Evolutionary conservation across 2,113 vertebrate genomes (phyloP).

Genomic region (Nerophis lumbriciformis): DNA sequence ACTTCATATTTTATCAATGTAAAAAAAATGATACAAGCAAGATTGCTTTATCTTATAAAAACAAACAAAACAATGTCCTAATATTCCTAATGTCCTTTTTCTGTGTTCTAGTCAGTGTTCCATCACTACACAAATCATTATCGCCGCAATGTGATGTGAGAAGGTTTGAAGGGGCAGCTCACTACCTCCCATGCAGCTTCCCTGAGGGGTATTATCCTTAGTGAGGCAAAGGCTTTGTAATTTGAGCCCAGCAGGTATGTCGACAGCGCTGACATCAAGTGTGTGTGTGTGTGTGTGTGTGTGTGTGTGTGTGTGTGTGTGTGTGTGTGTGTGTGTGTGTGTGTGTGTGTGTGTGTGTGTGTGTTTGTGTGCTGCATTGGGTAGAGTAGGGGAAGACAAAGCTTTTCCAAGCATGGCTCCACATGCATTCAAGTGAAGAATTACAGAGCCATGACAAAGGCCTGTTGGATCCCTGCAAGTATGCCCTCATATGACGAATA

Average conservation of each 20-base stretch:
- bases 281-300: not conserved
- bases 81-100: constrained; percentile 37
- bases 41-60: constrained; percentile 21
- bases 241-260: constrained; percentile 54
- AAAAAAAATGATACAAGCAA: constrained; percentile 1
- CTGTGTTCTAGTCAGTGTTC: constrained; percentile 25
- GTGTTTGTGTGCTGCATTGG: too few species aligned
- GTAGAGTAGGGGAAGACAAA: too few species aligned
- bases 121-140: constrained; percentile 52
- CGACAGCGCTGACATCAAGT: constrained; percentile 31
- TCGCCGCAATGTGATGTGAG: constrained; percentile 20
- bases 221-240: constrained; percentile 50
- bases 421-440: not conserved
- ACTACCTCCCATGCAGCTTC: constrained; percentile 29
- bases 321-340: constrained; percentile 9
- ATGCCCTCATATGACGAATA: not conserved
- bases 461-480: not conserved
- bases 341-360: too few species aligned
- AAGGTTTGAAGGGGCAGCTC: constrained; percentile 35
- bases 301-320: constrained; percentile 2
- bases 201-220: constrained; percentile 50
- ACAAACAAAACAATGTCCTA: constrained; percentile 24
- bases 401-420: not conserved
- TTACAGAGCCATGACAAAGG: not conserved
- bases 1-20: not conserved